Conservation (phyloP, 30 jellyfish, hydroid and myxozoan genomes). For the Pelagia noctiluca region DNA sequence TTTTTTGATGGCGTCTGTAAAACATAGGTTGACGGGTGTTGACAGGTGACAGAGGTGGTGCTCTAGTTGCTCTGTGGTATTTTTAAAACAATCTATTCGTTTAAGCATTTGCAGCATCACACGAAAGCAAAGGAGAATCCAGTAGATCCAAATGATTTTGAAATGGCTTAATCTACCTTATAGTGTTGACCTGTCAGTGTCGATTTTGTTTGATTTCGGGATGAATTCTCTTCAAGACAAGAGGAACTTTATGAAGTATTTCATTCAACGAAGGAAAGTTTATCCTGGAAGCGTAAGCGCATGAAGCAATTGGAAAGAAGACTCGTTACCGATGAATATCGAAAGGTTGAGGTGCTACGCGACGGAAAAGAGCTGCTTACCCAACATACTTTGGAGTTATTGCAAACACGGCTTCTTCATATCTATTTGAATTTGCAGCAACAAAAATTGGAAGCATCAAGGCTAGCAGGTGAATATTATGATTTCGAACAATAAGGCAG, state of each 20-base stretch:
- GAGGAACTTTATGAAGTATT: conserved; percentile 25
- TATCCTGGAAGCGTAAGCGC: not conserved
- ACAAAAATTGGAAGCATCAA: conserved; percentile 22
- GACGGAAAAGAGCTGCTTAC: conserved; percentile 15
- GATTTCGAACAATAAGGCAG: not conserved
- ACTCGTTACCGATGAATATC: conserved; percentile 19
- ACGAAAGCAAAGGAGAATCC: too few relatives aligned
- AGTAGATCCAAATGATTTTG: too few relatives aligned
- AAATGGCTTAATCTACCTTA: too few relatives aligned
- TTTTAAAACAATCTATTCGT: too few relatives aligned
- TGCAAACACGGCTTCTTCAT: conserved; percentile 28
- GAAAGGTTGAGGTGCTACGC: not conserved
- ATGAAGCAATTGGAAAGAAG: conserved; percentile 7
- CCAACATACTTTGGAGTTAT: conserved; percentile 13
- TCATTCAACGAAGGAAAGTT: not conserved
- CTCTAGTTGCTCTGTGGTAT: too few relatives aligned
- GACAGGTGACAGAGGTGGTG: too few relatives aligned
- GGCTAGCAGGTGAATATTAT: conserved; percentile 4
- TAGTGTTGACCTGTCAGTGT: too few relatives aligned
- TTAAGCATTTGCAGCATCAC: too few relatives aligned
- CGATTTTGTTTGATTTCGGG: too few relatives aligned
- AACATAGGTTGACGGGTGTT: too few relatives aligned
- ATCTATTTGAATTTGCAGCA: conserved; percentile 28
- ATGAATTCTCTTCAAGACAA: conserved; percentile 30
- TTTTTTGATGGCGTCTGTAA: too few relatives aligned